These are phyloP conservation scores for Spheniscus mendiculus DNA, from an alignment of 2,113 vertebrate genomes.

Conservation along the genomic window DNA sequence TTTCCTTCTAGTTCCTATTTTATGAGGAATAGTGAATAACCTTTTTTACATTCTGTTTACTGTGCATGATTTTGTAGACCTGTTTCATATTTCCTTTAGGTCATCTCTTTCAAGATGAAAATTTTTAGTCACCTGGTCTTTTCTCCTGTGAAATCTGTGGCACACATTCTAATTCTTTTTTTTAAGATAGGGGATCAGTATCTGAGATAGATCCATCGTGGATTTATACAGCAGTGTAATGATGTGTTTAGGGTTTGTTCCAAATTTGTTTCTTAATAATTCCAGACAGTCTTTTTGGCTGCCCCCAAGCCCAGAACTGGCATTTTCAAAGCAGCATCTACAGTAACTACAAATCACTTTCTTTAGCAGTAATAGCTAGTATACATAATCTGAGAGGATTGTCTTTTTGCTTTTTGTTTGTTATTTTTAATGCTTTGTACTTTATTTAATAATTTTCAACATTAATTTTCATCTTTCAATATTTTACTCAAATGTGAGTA, in stretches of 20 bases:
- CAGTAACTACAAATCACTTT: background rate
- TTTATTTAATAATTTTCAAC: background rate
- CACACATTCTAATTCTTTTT: background rate
- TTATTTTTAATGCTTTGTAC: background rate
- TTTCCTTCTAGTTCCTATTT: background rate
- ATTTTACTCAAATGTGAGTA: background rate
- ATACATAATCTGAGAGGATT: background rate
- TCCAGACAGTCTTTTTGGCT: background rate
- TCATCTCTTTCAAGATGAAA: background rate
- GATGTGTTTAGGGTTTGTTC: background rate
- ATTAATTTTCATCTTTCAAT: background rate
- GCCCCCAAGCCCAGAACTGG: background rate
- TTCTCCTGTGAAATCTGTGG: background rate
- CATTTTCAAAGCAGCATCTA: background rate
- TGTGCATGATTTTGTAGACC: background rate
- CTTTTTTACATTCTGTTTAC: background rate
- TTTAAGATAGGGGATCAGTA: background rate
- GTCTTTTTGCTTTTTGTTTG: background rate
- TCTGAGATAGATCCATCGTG: background rate
- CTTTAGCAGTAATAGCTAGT: background rate
- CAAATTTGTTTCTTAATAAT: background rate
- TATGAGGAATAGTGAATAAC: background rate
- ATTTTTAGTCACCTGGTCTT: background rate
- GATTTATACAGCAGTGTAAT: background rate
- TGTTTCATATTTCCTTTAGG: background rate